Base-by-base conservation (phyloP, 37 sponge, comb jelly and placozoan genomes). In the Chondrosia reniformis region DNA sequence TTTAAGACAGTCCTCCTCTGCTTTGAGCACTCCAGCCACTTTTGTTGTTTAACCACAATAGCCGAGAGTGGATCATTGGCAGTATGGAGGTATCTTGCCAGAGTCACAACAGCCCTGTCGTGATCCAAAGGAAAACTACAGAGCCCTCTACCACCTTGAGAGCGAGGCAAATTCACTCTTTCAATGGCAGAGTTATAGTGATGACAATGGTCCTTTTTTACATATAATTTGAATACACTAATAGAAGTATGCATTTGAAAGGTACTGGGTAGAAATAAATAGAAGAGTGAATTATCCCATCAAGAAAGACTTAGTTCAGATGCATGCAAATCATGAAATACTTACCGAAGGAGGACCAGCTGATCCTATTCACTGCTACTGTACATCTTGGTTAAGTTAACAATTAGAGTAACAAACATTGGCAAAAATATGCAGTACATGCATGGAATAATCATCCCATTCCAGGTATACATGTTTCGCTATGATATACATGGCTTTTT, bases 401-500 rank as follows among this genome's bases (percentile, higher is more conserved):
- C 77, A 25, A 33, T 84, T 6, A 37, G 79, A 56, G 84, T 88
- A 6, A 56, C 49, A 37, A 5, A 36, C 12, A 54, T 82, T 17
- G 88, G 83, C 57, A 74, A 12, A 77, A n/a, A 10, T 13, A 27
- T 22, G 75, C 75, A 45, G 57, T 87, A 5, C 45, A 55, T 30
- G 67, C 88, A 17, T 87, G 88, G 88, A 87, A 87, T 87, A 63
- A 71, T 22, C 86, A 85, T 57, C 65, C 75, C 33, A 85, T 85
- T 27, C 79, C 86, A 59, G 76, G 83, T 83, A 24, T 7, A 6
- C n/a, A n/a, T n/a, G n/a, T n/a, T n/a, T n/a, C n/a, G n/a, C n/a
- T n/a, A n/a, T n/a, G n/a, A n/a, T n/a, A n/a, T n/a, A n/a, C n/a
- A n/a, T n/a, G n/a, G n/a, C n/a, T n/a, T n/a, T n/a, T n/a, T n/a